A percentile compares a stretch with the other conserved stretches of the same genome.
Evolutionary conservation across 2,797 vertebrate species (phyloP).

Genomic region (Arnoldichthys spilopterus): DNA sequence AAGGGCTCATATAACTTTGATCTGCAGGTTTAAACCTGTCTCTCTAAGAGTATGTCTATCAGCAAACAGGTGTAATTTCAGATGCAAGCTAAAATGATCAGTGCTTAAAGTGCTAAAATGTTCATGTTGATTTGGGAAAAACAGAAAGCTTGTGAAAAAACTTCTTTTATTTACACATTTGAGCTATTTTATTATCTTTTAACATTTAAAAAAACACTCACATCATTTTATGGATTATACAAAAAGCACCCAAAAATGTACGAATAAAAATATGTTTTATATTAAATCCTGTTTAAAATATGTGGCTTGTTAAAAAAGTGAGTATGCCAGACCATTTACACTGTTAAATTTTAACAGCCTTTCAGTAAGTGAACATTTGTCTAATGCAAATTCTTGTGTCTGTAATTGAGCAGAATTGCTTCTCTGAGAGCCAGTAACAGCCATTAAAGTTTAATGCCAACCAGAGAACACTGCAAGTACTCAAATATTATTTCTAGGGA

Average conservation of each 20-base stretch:
- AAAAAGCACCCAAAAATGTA: neutral
- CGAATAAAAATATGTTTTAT: constrained; percentile 44
- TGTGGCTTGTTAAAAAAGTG: constrained; percentile 42
- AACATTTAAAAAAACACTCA: neutral
- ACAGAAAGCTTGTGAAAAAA: neutral
- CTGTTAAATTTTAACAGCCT: constrained; percentile 50
- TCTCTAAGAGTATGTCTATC: constrained; percentile 1
- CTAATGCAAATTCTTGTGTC: constrained; percentile 48
- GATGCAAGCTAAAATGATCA: neutral
- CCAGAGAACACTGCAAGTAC: constrained; percentile 41
- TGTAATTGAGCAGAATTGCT: constrained; percentile 39
- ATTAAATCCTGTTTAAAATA: constrained; percentile 48
- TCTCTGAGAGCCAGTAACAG: constrained; percentile 35
- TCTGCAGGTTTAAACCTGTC: constrained; percentile 35
- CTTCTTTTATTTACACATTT: neutral
- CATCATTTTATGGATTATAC: neutral
- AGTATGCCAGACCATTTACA: constrained; percentile 48
- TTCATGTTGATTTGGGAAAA: neutral
- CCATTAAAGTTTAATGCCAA: constrained; percentile 44
- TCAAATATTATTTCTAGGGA: constrained; percentile 42
- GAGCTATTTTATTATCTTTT: neutral
- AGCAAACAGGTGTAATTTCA: constrained; percentile 7
- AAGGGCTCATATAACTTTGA: constrained; percentile 46
- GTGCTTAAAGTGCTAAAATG: constrained; percentile 1
- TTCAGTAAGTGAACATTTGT: constrained; percentile 47